phyloP scores from a whole-genome alignment of 2,113 vertebrate species.

The Acinonyx jubatus region DNA sequence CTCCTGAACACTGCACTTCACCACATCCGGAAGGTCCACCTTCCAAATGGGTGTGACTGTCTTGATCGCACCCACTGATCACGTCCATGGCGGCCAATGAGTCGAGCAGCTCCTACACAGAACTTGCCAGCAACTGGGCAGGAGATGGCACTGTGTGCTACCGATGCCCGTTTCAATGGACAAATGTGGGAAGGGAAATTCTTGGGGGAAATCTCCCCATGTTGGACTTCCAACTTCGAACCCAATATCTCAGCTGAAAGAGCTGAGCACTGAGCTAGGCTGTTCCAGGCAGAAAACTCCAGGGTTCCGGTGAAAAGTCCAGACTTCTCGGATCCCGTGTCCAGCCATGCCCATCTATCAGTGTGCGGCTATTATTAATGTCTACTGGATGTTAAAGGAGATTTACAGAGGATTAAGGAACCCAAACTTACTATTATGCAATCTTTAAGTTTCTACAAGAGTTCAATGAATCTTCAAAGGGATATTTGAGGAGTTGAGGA shows the following conservation, averaged over 20 bases:
- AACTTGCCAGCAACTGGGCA: not conserved
- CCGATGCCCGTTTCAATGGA: not conserved
- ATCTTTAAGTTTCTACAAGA: constrained; percentile 56
- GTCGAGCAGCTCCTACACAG: too few relatives aligned
- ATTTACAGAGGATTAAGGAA: constrained; percentile 59
- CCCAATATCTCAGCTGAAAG: not conserved
- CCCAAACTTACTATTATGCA: not conserved
- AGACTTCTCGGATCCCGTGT: not conserved
- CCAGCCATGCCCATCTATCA: not conserved
- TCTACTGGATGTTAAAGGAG: constrained; percentile 19
- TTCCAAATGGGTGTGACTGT: not conserved
- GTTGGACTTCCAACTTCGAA: not conserved
- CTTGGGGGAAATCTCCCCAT: not conserved
- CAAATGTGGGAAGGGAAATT: not conserved
- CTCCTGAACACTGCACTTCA: not conserved
- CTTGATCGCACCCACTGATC: not conserved
- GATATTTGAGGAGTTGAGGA: constrained; percentile 26
- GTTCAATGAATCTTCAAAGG: constrained; percentile 67
- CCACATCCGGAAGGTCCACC: not conserved
- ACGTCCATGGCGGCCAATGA: not conserved
- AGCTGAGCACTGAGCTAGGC: not conserved
- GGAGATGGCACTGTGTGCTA: not conserved
- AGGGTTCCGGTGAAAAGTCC: not conserved
- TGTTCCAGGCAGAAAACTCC: not conserved
- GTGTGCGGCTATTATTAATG: not conserved